Evolutionary conservation across 2,888 invertebrate genomes (phyloP).

Genomic region (Stegophylla sp.): DNA sequence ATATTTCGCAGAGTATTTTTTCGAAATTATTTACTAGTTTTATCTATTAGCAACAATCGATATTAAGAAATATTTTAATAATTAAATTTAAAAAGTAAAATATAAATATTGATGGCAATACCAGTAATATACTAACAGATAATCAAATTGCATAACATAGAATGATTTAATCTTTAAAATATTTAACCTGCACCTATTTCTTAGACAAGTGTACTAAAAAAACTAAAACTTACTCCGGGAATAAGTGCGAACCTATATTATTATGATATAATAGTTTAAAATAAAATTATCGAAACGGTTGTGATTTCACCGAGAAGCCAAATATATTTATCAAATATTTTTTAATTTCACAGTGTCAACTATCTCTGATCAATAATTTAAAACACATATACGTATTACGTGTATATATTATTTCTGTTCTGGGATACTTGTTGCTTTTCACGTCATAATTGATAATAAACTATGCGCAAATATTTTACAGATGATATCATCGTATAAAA

Average conservation of each 20-base stretch:
- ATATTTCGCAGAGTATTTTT: neutral
- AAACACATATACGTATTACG: neutral
- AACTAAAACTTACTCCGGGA: neutral
- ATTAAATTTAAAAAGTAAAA: neutral
- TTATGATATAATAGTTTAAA: conserved; percentile 3
- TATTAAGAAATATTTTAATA: conserved; percentile 16
- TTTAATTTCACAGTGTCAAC: conserved; percentile 6
- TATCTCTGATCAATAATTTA: neutral
- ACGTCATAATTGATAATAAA: neutral
- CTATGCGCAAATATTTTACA: neutral
- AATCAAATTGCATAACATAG: conserved; percentile 11
- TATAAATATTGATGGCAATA: neutral
- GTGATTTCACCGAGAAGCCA: conserved; percentile 9
- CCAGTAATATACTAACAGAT: conserved; percentile 12
- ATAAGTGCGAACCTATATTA: too few species aligned
- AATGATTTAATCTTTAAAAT: neutral
- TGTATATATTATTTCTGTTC: conserved; percentile 8
- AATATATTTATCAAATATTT: conserved; percentile 26
- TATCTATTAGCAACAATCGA: neutral
- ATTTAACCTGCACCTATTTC: neutral
- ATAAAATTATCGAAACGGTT: neutral
- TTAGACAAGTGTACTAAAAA: neutral
- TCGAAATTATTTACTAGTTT: neutral
- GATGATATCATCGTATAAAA: neutral
- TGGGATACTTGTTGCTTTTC: conserved; percentile 14